Evolutionary conservation across 2,888 invertebrate species (phyloP), one percentile per base, ranked within the genome.

Genomic region (Labia minor): DNA sequence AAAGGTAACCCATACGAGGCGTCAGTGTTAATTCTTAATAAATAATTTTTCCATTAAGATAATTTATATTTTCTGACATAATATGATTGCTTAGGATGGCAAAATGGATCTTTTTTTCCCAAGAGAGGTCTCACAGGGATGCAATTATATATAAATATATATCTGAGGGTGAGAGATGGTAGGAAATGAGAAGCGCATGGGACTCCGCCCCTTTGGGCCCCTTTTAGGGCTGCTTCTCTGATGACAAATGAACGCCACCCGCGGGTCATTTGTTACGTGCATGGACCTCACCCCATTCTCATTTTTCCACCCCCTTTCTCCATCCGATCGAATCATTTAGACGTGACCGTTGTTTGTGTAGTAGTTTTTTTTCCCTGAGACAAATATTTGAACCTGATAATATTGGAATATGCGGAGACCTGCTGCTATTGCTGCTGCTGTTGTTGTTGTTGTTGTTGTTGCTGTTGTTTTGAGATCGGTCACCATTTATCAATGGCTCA

Each of bases 61-160:
- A 49, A 49, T 49, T 49, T 49, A 49, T 49, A 49, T n/a, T 49
- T 49, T 49, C 49, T 49, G 49, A 49, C 49, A 49, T 49, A 49
- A 49, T 49, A 49, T 49, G 49, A 49, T 49, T 49, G 49, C 49
- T 14, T 14, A 49, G 49, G 49, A 3, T 11, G 16, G 49, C 2
- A 11, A 11, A n/a, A 11, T 16, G 49, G 49, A 16, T 11, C 49
- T 16, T 49, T 16, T 49, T 49, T 49, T 14, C 14, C 26, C 26
- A 26, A 8, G 26, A 26, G 26, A 26, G 4, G 26, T 8, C 49
- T 49, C 49, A 3, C 49, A 16, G 49, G 49, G 14, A 11, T 49
- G 49, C 49, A 49, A 49, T 49, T 49, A 49, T 49, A 49, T 49
- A 49, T 49, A 49, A 49, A 49, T 49, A 49, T 49, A 49, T 49